Percentiles rank a stretch among this genome's conserved stretches.
phyloP scores from a whole-genome alignment of 2,797 vertebrate genomes.

The Holocentrus rufus region DNA sequence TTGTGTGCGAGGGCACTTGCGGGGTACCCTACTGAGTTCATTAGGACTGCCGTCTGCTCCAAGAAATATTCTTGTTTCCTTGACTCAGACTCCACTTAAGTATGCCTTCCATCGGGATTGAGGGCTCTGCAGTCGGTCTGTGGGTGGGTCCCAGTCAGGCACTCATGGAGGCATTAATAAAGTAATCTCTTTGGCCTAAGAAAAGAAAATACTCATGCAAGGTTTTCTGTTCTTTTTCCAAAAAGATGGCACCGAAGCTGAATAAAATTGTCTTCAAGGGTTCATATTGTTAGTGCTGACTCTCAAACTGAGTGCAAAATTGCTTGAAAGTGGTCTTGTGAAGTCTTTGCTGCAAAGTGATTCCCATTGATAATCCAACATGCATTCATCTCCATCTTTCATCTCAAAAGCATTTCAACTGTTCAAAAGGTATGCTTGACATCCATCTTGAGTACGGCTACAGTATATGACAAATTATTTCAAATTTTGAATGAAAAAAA shows the following conservation, averaged over 20 bases:
- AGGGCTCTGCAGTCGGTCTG: constrained; percentile 48
- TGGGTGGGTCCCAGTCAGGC: constrained; percentile 41
- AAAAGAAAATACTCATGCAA: constrained; percentile 35
- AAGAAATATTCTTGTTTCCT: constrained; percentile 58
- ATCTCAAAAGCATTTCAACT: neutral
- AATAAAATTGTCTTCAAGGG: neutral
- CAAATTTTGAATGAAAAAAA: neutral
- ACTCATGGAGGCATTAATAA: constrained; percentile 50
- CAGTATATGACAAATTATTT: neutral
- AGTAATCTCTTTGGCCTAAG: constrained; percentile 27
- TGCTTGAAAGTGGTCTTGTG: neutral
- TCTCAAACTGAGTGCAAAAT: neutral
- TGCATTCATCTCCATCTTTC: neutral
- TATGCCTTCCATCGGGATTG: constrained; percentile 56
- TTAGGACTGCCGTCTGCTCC: constrained; percentile 68
- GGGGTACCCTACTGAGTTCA: constrained; percentile 68
- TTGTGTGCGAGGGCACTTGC: constrained; percentile 48
- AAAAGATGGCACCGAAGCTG: constrained; percentile 24
- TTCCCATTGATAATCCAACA: neutral
- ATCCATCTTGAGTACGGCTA: neutral
- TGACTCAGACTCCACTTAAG: constrained; percentile 48
- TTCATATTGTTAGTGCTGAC: neutral
- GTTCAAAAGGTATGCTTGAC: neutral
- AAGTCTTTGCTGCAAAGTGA: neutral
- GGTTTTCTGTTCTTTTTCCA: constrained; percentile 6